Evolutionary conservation across 2,888 invertebrate species (phyloP).

Genomic region (Deilephila elpenor): DNA sequence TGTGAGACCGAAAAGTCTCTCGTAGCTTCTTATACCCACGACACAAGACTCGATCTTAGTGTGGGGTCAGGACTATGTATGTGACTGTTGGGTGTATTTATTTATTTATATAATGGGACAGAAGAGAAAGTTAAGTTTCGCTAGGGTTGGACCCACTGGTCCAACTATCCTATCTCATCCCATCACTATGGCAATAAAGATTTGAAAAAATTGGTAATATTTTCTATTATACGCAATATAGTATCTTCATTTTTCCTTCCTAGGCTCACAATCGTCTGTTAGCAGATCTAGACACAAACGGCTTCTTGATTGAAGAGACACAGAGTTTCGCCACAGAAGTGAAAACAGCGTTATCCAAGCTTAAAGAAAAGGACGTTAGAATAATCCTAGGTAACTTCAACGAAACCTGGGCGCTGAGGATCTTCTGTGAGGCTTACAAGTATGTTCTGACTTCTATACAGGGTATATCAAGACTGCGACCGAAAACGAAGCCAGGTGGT

Average conservation of each 20-base stretch:
- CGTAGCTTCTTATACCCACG: too few relatives aligned
- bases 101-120: too few relatives aligned
- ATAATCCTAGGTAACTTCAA: conserved; percentile 98
- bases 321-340: conserved; percentile 97
- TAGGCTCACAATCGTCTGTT: conserved; percentile 95
- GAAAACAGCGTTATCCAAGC: conserved; percentile 90
- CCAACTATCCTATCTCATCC: too few relatives aligned
- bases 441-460: conserved; percentile 52
- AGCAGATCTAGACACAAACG: conserved; percentile 92
- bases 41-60: too few relatives aligned
- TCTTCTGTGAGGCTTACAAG: conserved; percentile 95
- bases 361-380: conserved; percentile 95
- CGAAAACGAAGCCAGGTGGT: too few relatives aligned
- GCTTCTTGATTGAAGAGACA: conserved; percentile 93
- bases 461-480: too few relatives aligned
- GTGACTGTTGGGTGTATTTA: too few relatives aligned
- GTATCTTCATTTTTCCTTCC: conserved; percentile 21
- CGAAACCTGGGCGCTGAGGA: conserved; percentile 95
- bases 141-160: too few relatives aligned
- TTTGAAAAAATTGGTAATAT: neutral
- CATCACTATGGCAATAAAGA: too few relatives aligned
- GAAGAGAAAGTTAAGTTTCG: too few relatives aligned
- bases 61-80: too few relatives aligned
- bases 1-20: too few relatives aligned
- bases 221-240: neutral